Base-by-base conservation (phyloP, 1,140 invertebrate genomes). In the Brachystomella parvula region DNA sequence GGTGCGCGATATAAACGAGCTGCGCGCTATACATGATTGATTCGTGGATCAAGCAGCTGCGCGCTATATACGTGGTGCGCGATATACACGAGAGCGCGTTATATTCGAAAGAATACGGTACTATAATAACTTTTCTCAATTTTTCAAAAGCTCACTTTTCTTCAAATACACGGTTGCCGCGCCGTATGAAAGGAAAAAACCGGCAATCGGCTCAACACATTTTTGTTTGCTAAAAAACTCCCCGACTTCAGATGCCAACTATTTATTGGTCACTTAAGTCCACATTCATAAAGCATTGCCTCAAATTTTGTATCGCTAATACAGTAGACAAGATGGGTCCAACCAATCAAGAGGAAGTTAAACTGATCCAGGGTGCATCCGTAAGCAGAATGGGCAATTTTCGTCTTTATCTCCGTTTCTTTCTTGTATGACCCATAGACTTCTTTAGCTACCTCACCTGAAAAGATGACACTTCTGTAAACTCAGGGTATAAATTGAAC, bases 51-150 rank as follows among this genome's bases (percentile, higher is more conserved):
- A n/a, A n/a, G n/a, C n/a, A n/a, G n/a, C n/a, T n/a, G n/a, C n/a
- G n/a, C n/a, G n/a, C n/a, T n/a, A n/a, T n/a, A n/a, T n/a, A n/a
- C n/a, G n/a, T n/a, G n/a, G n/a, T n/a, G n/a, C n/a, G n/a, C n/a
- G n/a, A n/a, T n/a, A n/a, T n/a, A n/a, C n/a, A n/a, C n/a, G n/a
- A n/a, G n/a, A n/a, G n/a, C n/a, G n/a, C n/a, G n/a, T n/a, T n/a
- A n/a, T n/a, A n/a, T n/a, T n/a, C n/a, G n/a, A n/a, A n/a, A n/a
- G n/a, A n/a, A n/a, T 79, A 77, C 31, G 85, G 64, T 72, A 76
- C 79, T 26, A 64, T 74, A 3, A 82, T 62, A 56, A 81, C 82
- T 61, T 85, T 84, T 1, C 78, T 6, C 6, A 56, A 44, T 44
- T 44, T 12, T 12, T 44, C 9, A 44, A 44, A 9, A 44, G 9